Conservation (phyloP, 2,888 invertebrate species). For the Sisyra terminalis region DNA sequence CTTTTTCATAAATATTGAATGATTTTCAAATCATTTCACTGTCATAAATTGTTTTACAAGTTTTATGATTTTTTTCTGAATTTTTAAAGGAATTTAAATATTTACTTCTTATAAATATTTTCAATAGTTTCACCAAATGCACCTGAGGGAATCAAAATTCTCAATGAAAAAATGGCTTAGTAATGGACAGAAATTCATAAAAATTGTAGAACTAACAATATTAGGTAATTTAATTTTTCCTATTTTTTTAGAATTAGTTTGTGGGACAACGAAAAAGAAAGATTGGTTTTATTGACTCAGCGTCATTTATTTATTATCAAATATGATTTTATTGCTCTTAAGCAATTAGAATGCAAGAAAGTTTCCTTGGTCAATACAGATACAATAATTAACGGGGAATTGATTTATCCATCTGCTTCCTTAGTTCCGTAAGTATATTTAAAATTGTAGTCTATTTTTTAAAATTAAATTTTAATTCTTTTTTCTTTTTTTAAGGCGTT, state of each 20-base stretch:
- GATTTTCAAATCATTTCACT: no score
- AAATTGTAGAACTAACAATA: no score
- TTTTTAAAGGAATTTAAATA: no score
- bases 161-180: no score
- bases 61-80: no score
- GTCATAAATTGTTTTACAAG: no score
- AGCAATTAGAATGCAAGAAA: constrained; percentile 51
- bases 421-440: constrained; percentile 60
- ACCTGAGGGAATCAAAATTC: no score
- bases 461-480: constrained; percentile 7
- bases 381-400: constrained; percentile 55
- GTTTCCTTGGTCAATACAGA: constrained; percentile 51
- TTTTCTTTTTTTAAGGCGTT: constrained; percentile 30
- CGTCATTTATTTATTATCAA: constrained; percentile 56
- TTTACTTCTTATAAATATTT: no score
- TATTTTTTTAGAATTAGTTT: constrained; percentile 53
- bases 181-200: no score
- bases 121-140: no score
- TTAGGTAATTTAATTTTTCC: background rate
- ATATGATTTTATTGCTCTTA: constrained; percentile 73
- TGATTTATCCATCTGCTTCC: constrained; percentile 67
- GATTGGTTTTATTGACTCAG: constrained; percentile 58
- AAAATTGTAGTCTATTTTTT: constrained; percentile 4
- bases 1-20: no score
- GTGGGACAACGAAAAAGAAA: constrained; percentile 77